A percentile compares a stretch with the other conserved stretches of the same genome.
Conservation (phyloP, 1,140 invertebrate species). For the Aphaenogaster ashmeadi region DNA sequence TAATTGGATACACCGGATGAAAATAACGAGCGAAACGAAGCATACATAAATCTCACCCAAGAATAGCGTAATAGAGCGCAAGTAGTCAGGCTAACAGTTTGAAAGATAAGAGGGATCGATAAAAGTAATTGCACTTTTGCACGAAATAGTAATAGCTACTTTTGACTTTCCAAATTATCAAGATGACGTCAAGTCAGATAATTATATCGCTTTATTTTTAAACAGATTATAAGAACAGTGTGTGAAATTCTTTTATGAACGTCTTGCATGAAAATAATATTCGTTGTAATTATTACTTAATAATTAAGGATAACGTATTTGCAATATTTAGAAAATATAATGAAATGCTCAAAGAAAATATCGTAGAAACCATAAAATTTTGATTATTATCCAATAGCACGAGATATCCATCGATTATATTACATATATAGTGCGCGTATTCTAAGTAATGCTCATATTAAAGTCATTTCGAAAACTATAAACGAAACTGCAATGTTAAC, state of each 20-base stretch:
- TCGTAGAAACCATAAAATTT: background rate
- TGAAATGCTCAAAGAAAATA: background rate
- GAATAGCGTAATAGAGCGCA: slow-evolving; percentile 34
- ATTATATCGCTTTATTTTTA: background rate
- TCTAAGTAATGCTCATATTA: slow-evolving; percentile 7
- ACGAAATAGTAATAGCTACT: background rate
- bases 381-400: background rate
- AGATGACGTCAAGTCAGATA: slow-evolving; percentile 31
- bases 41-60: slow-evolving; percentile 5
- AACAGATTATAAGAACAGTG: background rate
- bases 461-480: slow-evolving; percentile 28
- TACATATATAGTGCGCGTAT: background rate
- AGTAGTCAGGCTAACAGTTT: background rate
- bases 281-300: background rate
- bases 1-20: slow-evolving; percentile 12
- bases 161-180: slow-evolving; percentile 38
- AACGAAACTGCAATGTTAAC: slow-evolving; percentile 9
- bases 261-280: background rate
- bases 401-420: background rate
- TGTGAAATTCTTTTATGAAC: background rate
- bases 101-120: slow-evolving; percentile 15
- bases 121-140: slow-evolving; percentile 43
- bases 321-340: background rate
- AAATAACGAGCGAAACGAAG: slow-evolving; percentile 34
- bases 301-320: background rate